phyloP scores from a whole-genome alignment of 2,113 vertebrate species.

The Eulemur macaco region DNA sequence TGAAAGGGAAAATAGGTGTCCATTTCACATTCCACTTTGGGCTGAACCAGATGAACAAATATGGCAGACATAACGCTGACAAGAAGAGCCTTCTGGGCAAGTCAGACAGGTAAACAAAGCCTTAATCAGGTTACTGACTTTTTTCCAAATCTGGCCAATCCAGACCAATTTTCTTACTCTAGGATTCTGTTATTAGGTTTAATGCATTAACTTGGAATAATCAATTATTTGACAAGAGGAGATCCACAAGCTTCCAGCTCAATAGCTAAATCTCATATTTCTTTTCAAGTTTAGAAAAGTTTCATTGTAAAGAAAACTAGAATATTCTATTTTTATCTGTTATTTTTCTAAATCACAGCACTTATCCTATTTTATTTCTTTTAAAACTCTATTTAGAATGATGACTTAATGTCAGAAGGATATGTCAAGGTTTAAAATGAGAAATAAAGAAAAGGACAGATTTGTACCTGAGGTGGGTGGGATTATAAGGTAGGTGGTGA shows the following conservation, averaged over 20 bases:
- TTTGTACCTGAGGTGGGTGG: background rate
- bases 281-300: background rate
- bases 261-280: background rate
- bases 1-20: background rate
- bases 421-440: slow-evolving; percentile 43
- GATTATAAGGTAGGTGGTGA: background rate
- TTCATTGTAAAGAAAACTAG: background rate
- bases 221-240: slow-evolving; percentile 20
- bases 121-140: background rate
- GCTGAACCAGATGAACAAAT: background rate
- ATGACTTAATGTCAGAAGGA: background rate
- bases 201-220: slow-evolving; percentile 5
- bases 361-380: background rate
- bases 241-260: background rate
- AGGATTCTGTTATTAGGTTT: background rate
- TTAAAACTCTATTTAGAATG: slow-evolving; percentile 19
- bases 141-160: background rate
- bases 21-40: background rate
- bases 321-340: background rate
- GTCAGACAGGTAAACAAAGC: background rate
- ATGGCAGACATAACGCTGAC: background rate
- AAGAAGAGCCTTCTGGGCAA: background rate
- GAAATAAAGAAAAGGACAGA: background rate
- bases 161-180: background rate
- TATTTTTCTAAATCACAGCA: slow-evolving; percentile 34